Percentiles rank a stretch among this genome's conserved stretches.
Evolutionary conservation across 1,140 invertebrate species (phyloP).

Genomic region (Papilio machaon): DNA sequence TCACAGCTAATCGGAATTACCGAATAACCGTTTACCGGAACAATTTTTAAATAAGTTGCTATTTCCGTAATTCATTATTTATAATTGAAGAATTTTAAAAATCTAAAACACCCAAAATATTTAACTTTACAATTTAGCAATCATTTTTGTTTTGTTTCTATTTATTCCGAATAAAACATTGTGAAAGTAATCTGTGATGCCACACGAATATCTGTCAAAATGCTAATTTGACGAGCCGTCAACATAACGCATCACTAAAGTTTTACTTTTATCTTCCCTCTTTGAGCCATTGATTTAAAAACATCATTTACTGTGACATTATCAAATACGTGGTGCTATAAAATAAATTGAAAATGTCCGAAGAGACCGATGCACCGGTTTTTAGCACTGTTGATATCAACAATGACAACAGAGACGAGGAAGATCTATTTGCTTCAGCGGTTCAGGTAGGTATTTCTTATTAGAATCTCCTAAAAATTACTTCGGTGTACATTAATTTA

Average conservation of each 20-base stretch:
- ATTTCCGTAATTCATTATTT: background rate
- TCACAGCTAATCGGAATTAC: background rate
- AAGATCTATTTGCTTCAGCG: conserved; percentile 90
- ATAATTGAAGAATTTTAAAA: too few species aligned
- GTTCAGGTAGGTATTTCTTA: conserved; percentile 88
- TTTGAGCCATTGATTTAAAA: conserved; percentile 58
- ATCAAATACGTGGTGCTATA: conserved; percentile 19
- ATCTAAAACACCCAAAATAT: too few species aligned
- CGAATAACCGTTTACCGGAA: background rate
- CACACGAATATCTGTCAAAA: conserved; percentile 25
- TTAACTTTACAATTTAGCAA: too few species aligned
- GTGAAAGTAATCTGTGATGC: background rate
- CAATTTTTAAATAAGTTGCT: background rate
- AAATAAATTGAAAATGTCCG: conserved; percentile 82
- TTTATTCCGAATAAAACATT: background rate
- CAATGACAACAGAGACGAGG: conserved; percentile 87
- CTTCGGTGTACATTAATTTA: conserved; percentile 54
- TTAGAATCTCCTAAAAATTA: conserved; percentile 69
- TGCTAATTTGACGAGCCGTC: conserved; percentile 48
- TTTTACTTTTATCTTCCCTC: conserved; percentile 49
- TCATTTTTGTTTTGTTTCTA: background rate
- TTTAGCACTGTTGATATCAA: conserved; percentile 87
- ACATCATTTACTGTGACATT: conserved; percentile 33
- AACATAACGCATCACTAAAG: conserved; percentile 56
- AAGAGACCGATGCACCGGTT: conserved; percentile 85